phyloP scores from a whole-genome alignment of 2,797 vertebrate species.

The Onychomys leucogaster region DNA sequence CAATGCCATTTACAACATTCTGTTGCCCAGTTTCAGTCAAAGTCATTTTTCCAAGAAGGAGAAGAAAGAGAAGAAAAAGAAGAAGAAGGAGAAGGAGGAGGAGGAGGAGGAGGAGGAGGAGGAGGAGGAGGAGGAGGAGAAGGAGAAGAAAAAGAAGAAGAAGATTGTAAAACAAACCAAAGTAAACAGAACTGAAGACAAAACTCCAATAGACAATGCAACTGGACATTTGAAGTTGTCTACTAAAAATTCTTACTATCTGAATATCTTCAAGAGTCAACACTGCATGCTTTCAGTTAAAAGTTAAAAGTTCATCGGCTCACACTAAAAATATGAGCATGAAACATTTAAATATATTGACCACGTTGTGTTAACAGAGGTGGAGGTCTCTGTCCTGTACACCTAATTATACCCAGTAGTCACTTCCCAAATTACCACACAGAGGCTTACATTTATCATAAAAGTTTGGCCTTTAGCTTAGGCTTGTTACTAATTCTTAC shows the following conservation, averaged over 20 bases:
- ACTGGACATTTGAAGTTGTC: background rate
- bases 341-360: background rate
- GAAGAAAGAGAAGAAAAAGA: background rate
- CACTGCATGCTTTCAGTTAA: background rate
- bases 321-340: background rate
- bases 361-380: background rate
- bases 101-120: background rate
- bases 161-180: background rate
- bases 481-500: too few species aligned
- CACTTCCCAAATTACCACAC: too few species aligned
- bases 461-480: too few species aligned
- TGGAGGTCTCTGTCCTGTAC: too few species aligned
- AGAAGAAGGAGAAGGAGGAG: too few species aligned
- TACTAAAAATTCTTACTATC: background rate
- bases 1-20: background rate
- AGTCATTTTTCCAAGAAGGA: background rate
- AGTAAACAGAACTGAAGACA: background rate
- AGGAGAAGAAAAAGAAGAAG: background rate
- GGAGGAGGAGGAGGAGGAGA: background rate
- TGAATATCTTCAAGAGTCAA: background rate
- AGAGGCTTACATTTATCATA: too few species aligned
- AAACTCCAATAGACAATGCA: background rate
- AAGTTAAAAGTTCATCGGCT: too few species aligned
- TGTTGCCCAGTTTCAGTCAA: slow-evolving; percentile 8
- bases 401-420: too few species aligned